Percentiles rank a stretch among this genome's conserved stretches.
phyloP scores from a whole-genome alignment of 2,113 vertebrate genomes.

The Capreolus pygargus region DNA sequence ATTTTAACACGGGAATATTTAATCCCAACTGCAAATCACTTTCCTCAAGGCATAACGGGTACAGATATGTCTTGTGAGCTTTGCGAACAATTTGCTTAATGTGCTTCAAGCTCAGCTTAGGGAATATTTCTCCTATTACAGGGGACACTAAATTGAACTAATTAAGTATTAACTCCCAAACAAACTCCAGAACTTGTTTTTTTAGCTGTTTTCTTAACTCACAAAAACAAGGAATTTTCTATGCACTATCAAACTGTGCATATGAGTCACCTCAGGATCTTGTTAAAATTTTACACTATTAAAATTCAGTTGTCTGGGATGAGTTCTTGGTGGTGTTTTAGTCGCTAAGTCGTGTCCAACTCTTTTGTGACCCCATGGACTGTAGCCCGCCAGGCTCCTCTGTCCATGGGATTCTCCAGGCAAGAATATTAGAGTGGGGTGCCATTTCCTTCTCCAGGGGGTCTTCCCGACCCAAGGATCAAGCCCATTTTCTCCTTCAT shows the following conservation, averaged over 20 bases:
- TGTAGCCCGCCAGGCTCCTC: neutral
- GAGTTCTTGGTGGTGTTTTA: neutral
- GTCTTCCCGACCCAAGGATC: neutral
- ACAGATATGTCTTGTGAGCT: neutral
- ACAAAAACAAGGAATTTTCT: neutral
- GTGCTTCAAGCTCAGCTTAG: neutral
- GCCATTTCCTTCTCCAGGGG: neutral
- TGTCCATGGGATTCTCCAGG: neutral
- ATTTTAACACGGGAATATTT: neutral
- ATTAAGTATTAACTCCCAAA: neutral
- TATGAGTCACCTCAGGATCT: neutral
- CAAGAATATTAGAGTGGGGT: neutral
- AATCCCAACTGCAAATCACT: neutral
- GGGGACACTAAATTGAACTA: neutral
- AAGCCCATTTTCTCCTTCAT: neutral
- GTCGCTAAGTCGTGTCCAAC: neutral
- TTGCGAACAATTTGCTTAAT: neutral
- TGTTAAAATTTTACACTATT: neutral
- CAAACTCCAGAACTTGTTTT: slow-evolving; percentile 9
- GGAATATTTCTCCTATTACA: neutral
- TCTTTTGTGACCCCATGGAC: neutral
- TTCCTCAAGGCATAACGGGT: neutral
- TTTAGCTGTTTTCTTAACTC: neutral
- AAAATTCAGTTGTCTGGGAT: neutral
- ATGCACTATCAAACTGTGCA: neutral